Evolutionary conservation across 1,140 invertebrate species (phyloP).

Genomic region (Prorops nasuta): DNA sequence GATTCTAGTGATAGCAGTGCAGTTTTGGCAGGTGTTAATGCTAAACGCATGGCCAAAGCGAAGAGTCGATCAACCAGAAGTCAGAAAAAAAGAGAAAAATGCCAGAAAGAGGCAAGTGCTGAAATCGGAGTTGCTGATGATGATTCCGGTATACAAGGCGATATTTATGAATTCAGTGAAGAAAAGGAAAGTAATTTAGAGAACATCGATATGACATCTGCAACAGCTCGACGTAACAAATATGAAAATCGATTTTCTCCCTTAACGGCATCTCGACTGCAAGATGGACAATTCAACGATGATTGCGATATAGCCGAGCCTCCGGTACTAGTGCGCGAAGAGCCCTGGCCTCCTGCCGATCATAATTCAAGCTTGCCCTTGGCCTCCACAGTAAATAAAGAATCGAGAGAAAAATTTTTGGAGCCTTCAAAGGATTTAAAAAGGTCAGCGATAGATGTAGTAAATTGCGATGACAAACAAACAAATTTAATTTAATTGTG

Average conservation of each 20-base stretch:
- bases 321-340: slow-evolving; percentile 28
- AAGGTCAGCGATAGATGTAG: no score
- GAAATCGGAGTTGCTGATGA: slow-evolving; percentile 47
- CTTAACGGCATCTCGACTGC: slow-evolving; percentile 27
- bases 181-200: slow-evolving; percentile 52
- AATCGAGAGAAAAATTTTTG: slow-evolving; percentile 26
- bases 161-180: slow-evolving; percentile 54
- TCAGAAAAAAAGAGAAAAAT: slow-evolving; percentile 39
- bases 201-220: slow-evolving; percentile 41
- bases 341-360: slow-evolving; percentile 31
- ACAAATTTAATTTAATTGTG: no score
- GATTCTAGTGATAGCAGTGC: background rate
- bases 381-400: no score
- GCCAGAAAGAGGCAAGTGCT: slow-evolving; percentile 26
- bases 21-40: background rate
- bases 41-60: slow-evolving; percentile 18
- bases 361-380: no score
- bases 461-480: no score
- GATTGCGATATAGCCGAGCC: slow-evolving; percentile 30
- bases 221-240: slow-evolving; percentile 30
- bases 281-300: slow-evolving; percentile 34
- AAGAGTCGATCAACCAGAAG: slow-evolving; percentile 46
- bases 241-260: slow-evolving; percentile 22
- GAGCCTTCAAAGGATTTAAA: slow-evolving; percentile 23
- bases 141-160: slow-evolving; percentile 54